Evolutionary conservation across 1,140 invertebrate species (phyloP).

Genomic region (Notospermus geniculatus): DNA sequence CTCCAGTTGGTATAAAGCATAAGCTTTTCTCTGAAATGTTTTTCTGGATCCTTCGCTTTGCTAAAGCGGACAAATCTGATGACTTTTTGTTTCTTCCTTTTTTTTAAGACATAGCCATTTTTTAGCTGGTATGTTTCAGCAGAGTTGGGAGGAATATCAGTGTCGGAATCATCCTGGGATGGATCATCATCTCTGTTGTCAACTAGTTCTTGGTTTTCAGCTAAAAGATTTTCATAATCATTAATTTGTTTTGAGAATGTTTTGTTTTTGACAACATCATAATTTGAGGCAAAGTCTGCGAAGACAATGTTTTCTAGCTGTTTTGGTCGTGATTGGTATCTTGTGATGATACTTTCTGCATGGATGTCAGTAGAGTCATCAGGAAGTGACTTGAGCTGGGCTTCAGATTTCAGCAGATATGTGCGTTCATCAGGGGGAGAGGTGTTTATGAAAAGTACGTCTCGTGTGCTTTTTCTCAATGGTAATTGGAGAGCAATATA

Average conservation of each 20-base stretch:
- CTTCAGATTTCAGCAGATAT: neutral
- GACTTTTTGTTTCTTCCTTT: neutral
- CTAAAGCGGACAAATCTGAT: slow-evolving; percentile 1
- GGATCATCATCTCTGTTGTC: too few relatives aligned
- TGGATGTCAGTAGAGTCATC: neutral
- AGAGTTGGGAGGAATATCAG: neutral
- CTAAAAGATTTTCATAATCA: neutral
- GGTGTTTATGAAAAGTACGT: neutral
- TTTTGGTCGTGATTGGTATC: neutral
- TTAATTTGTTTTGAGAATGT: neutral
- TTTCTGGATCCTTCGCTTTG: neutral
- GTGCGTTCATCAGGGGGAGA: neutral
- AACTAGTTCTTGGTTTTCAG: neutral
- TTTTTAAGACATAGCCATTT: neutral
- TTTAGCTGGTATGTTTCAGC: neutral
- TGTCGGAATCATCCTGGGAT: neutral
- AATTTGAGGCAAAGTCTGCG: neutral
- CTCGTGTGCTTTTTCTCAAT: slow-evolving; percentile 1
- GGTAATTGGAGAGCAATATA: slow-evolving; percentile 22
- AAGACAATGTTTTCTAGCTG: neutral
- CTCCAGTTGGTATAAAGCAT: neutral
- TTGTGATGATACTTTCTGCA: neutral
- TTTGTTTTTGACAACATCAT: neutral
- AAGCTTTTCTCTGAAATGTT: neutral
- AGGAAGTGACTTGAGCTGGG: neutral